Percentiles rank a stretch among this genome's conserved stretches.
phyloP scores from a whole-genome alignment of 1,140 invertebrate genomes.

The Cheumatopsyche charites region DNA sequence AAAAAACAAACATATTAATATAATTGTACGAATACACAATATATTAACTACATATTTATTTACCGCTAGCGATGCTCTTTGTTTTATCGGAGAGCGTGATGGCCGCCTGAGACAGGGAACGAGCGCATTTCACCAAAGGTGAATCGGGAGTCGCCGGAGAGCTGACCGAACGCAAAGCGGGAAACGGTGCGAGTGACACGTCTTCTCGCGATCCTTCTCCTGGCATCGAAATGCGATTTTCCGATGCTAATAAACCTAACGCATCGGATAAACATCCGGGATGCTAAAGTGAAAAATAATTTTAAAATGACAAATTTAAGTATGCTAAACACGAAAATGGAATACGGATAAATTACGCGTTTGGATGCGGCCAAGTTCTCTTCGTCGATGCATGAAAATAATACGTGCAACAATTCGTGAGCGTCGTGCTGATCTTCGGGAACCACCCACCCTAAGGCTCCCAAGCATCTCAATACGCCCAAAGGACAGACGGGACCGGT shows the following conservation, averaged over 20 bases:
- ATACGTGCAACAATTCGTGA: conserved; percentile 87
- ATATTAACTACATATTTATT: background rate
- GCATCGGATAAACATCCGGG: conserved; percentile 76
- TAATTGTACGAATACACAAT: background rate
- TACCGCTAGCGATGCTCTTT: conserved; percentile 25
- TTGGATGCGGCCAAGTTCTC: conserved; percentile 67
- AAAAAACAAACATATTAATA: conserved; percentile 24
- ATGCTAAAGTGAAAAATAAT: conserved; percentile 51
- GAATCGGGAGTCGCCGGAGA: conserved; percentile 48
- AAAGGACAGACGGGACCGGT: conserved; percentile 72
- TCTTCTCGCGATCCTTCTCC: conserved; percentile 37
- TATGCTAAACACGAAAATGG: too few relatives aligned
- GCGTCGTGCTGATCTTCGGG: conserved; percentile 91
- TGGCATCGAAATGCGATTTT: conserved; percentile 52
- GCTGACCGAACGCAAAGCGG: conserved; percentile 43
- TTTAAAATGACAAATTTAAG: background rate
- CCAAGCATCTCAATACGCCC: conserved; percentile 77
- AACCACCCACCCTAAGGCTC: conserved; percentile 81
- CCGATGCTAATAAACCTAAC: conserved; percentile 57
- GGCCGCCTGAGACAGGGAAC: conserved; percentile 44
- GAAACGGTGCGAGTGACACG: conserved; percentile 23
- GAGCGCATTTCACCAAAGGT: conserved; percentile 43
- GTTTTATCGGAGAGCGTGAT: conserved; percentile 36
- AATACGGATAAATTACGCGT: conserved; percentile 57
- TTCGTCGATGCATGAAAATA: conserved; percentile 85